Base-by-base conservation (phyloP, 1,140 invertebrate species). In the Druon quercuslanigerum region DNA sequence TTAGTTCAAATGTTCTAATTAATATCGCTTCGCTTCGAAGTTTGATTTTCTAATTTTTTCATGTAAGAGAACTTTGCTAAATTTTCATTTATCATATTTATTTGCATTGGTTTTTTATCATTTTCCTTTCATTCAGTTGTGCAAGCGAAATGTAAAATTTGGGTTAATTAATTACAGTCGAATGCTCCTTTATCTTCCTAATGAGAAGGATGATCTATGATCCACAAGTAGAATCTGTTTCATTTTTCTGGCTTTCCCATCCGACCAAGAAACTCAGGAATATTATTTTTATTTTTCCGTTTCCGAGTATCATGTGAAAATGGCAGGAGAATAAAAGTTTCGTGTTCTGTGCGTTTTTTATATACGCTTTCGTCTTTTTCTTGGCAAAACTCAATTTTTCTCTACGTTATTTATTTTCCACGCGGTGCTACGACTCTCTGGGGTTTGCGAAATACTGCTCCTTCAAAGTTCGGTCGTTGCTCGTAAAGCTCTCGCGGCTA, bases 401-500 rank as follows among this genome's bases (percentile, higher is more conserved):
- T 50, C 54, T 19, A 50, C 19, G 60, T 66, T 66, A 66, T 57
- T 57, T 74, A 74, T 74, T 74, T 74, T 57, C 17, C 33, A 57
- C 52, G 52, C 52, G 25, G 72, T 40, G 25, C 17, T 60, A 57
- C 73, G 73, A 74, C 51, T 57, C 52, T 73, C 54, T 20, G 54
- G 73, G 73, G 51, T 50, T 33, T 57, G 46, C 54, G 73, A 74
- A 74, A 74, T 50, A 73, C 72, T 56, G 60, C 54, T 73, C 72
- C 72, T 73, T 52, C 52, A 74, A 74, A 54, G 73, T 74, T 74
- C 25, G 14, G 33, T n/a, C 73, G 73, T 52, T 25, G 73, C 56
- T 75, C 50, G 60, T 75, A 75, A 75, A 75, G 60, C 60, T 66
- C 60, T 66, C 33, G 73, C 73, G 25, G 52, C 46, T 19, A 74